These are phyloP conservation scores for Halocynthia roretzi DNA, from an alignment of 23 tunicate species.

Conservation along the genomic window DNA sequence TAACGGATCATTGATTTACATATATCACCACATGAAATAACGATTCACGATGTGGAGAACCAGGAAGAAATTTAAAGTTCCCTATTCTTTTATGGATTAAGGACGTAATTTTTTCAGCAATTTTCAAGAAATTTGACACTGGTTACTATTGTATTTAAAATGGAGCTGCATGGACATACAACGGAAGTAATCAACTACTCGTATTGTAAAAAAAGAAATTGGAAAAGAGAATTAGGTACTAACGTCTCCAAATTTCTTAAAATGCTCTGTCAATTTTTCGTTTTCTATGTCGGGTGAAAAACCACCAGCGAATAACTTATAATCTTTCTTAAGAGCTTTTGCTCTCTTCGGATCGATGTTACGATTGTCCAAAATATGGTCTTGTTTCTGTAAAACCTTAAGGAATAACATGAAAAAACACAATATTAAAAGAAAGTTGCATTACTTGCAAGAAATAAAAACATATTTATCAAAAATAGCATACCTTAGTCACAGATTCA, in stretches of 20 bases:
- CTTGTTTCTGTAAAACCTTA: slow-evolving; percentile 4
- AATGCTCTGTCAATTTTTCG: slow-evolving; percentile 43
- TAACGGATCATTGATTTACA: not conserved
- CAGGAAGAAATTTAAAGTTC: too few relatives aligned
- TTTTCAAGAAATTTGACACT: too few relatives aligned
- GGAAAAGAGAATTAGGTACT: not conserved
- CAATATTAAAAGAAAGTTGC: not conserved
- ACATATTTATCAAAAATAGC: not conserved
- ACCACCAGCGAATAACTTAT: slow-evolving; percentile 79
- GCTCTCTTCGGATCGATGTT: slow-evolving; percentile 77
- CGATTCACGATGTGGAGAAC: too few relatives aligned
- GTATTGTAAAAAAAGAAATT: not conserved
- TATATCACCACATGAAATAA: not conserved
- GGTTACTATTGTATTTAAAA: not conserved
- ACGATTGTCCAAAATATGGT: slow-evolving; percentile 50
- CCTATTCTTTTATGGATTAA: too few relatives aligned
- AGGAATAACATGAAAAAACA: not conserved
- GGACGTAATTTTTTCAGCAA: too few relatives aligned
- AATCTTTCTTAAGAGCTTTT: slow-evolving; percentile 60
- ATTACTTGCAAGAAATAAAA: not conserved
- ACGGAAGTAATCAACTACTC: not conserved
- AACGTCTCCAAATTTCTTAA: slow-evolving; percentile 71
- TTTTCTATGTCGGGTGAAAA: slow-evolving; percentile 57
- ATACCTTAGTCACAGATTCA: slow-evolving; percentile 39
- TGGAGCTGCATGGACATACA: not conserved